Conservation (phyloP, 2,888 invertebrate species). For the Geophilus truncorum region DNA sequence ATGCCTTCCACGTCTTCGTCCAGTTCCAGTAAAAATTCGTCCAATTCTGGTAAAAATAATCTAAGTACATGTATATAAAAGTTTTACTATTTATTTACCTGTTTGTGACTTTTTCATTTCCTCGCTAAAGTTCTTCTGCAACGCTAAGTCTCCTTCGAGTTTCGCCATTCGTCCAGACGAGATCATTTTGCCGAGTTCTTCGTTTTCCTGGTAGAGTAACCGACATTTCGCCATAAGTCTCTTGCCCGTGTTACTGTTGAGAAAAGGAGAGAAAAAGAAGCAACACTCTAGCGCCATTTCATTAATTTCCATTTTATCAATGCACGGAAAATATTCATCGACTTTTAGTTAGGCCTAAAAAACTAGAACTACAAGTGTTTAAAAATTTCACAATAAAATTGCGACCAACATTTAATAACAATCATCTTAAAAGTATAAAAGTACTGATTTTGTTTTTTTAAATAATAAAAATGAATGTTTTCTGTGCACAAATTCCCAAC, state of each 20-base stretch:
- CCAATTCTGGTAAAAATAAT: constrained; percentile 64
- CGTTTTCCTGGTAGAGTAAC: constrained; percentile 91
- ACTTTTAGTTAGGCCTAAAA: no score
- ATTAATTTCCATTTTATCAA: neutral
- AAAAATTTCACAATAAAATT: neutral
- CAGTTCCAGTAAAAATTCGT: constrained; percentile 89
- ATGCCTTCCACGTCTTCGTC: constrained; percentile 98
- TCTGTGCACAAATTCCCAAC: neutral
- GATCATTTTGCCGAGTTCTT: constrained; percentile 92
- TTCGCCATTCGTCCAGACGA: constrained; percentile 91
- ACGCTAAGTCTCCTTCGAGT: constrained; percentile 87
- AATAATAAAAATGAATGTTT: neutral
- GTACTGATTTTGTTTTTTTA: no score
- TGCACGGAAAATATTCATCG: neutral
- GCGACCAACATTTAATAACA: neutral
- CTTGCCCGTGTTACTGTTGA: constrained; percentile 83
- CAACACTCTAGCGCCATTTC: neutral
- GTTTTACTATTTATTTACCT: constrained; percentile 55
- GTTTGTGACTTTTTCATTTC: constrained; percentile 95
- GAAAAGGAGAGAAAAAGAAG: constrained; percentile 25
- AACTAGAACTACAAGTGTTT: neutral
- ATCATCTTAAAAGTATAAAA: no score
- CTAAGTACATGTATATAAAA: neutral
- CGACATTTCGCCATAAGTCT: constrained; percentile 96
- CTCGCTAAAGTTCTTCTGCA: constrained; percentile 91